Evolutionary conservation across 2,888 invertebrate genomes (phyloP).

Genomic region (Aquatica leii): DNA sequence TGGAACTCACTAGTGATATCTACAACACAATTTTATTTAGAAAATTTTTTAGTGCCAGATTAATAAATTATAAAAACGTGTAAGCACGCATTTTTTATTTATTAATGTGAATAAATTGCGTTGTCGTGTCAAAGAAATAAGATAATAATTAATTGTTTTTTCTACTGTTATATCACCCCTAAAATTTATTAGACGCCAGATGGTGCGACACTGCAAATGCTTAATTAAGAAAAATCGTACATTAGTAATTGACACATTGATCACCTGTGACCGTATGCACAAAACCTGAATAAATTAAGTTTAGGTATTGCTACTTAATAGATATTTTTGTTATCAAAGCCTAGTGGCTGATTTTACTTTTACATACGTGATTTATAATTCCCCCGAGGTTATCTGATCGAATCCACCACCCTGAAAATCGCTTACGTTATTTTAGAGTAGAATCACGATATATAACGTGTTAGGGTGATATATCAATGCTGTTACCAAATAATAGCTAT

Average conservation of each 20-base stretch:
- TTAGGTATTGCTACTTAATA: background rate
- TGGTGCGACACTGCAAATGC: background rate
- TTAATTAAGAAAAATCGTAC: conserved; percentile 7
- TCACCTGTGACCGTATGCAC: background rate
- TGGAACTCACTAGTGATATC: background rate
- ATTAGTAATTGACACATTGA: background rate
- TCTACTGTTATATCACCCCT: conserved; percentile 1
- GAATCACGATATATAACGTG: conserved; percentile 12
- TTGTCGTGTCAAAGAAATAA: too few relatives aligned
- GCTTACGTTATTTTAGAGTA: conserved; percentile 13
- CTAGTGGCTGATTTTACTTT: conserved; percentile 1
- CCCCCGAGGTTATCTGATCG: background rate
- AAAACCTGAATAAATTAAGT: background rate
- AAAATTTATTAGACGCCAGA: conserved; percentile 10
- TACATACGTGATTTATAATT: conserved; percentile 13
- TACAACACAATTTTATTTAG: too few relatives aligned
- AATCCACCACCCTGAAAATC: conserved; percentile 5
- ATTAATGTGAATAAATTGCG: too few relatives aligned
- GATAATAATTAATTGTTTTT: conserved; percentile 6
- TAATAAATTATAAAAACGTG: too few relatives aligned
- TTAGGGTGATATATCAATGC: conserved; percentile 6
- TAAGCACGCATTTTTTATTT: too few relatives aligned
- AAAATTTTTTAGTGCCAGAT: too few relatives aligned
- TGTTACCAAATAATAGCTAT: conserved; percentile 11
- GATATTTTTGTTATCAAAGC: background rate